A percentile compares a stretch with the other conserved stretches of the same genome.
phyloP scores from a whole-genome alignment of 2,888 invertebrate species.

The Lithophane leautieri region DNA sequence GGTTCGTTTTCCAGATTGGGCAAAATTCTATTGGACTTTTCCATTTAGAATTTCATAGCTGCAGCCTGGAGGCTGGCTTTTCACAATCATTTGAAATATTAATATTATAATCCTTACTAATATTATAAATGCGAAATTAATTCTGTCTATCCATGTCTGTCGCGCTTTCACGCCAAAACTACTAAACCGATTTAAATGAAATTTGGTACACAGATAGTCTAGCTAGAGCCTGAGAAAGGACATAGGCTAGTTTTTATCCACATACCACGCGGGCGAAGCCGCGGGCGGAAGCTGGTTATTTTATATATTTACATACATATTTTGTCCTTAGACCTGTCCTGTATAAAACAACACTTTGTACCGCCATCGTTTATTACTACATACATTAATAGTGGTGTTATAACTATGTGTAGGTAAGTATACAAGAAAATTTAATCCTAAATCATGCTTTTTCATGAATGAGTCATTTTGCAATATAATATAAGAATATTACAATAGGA shows the following conservation, averaged over 20 bases:
- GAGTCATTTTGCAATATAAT: constrained; percentile 29
- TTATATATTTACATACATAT: neutral
- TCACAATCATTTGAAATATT: too few species aligned
- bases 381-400: neutral
- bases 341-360: neutral
- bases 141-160: too few species aligned
- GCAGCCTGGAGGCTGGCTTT: too few species aligned
- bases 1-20: neutral
- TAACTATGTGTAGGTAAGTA: neutral
- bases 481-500: constrained; percentile 46
- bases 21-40: neutral
- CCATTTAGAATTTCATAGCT: neutral
- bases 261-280: too few species aligned
- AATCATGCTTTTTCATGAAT: constrained; percentile 8
- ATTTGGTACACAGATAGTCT: too few species aligned
- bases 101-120: too few species aligned
- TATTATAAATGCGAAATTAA: too few species aligned
- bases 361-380: neutral
- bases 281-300: too few species aligned
- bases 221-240: too few species aligned
- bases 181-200: too few species aligned
- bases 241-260: too few species aligned
- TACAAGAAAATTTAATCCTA: neutral
- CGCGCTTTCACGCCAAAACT: too few species aligned
- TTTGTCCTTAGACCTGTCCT: neutral